Evolutionary conservation across 37 sponge, comb jelly and placozoan genomes (phyloP).

Genomic region (Spongilla lacustris): DNA sequence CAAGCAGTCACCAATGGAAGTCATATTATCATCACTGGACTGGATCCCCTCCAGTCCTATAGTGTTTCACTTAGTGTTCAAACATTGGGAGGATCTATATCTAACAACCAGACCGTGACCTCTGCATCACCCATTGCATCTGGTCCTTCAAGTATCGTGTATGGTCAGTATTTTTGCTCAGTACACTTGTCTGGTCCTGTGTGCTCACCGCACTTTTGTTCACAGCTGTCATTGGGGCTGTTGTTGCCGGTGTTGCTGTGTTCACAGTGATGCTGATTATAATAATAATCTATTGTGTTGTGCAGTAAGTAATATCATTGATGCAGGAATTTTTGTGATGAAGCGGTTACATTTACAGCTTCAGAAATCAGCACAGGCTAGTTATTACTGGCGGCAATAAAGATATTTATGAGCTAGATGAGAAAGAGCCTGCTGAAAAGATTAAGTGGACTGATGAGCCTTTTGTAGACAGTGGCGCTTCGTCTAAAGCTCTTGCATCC

Average conservation of each 20-base stretch:
- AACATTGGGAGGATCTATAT: background rate
- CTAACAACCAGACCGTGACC: background rate
- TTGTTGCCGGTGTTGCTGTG: background rate
- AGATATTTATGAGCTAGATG: background rate
- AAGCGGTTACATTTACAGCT: background rate
- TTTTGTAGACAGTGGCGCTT: background rate
- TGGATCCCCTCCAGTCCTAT: slow-evolving; percentile 24
- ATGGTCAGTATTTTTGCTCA: background rate
- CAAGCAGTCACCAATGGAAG: background rate
- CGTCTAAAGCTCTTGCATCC: background rate
- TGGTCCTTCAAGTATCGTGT: background rate
- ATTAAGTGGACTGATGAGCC: background rate
- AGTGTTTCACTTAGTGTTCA: slow-evolving; percentile 1
- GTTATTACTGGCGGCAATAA: background rate
- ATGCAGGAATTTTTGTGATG: background rate
- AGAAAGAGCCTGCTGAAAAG: background rate
- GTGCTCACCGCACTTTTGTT: background rate
- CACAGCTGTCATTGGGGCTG: background rate
- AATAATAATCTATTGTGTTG: background rate
- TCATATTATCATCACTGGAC: background rate
- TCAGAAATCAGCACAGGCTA: background rate
- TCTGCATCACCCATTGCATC: background rate
- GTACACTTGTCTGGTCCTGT: background rate
- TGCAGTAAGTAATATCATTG: background rate
- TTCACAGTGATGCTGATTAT: background rate